Base-by-base conservation (phyloP, 2,113 vertebrate genomes). In the Cygnus buccinator region DNA sequence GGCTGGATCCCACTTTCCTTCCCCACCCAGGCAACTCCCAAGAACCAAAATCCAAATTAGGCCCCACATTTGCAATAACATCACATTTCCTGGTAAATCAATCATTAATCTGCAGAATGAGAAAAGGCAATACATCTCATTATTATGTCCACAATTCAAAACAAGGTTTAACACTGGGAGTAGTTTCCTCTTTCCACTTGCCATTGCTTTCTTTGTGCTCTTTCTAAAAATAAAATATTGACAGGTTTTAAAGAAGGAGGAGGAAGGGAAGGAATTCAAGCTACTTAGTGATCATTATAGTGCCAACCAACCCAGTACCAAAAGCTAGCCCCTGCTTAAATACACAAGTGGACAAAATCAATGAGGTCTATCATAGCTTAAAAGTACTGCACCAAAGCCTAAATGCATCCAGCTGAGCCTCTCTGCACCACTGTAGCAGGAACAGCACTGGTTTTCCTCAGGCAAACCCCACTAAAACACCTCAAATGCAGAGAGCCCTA, bases 11-110 rank as follows among this genome's bases (percentile, higher is more conserved):
- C 67, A 54, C 70, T 95, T 96, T 92, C 77, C 54, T 93, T 96
- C 89, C 57, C 92, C 73, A 89, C 80, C 83, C 92, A 91, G 92
- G 77, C 90, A 92, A 95, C 95, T 90, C 80, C 86, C 92, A 84
- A 82, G 86, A 70, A 96, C 76, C 35, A 79, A 84, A 90, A 88
- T 86, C 86, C 68, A 75, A 82, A 93, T 94, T 44, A 92, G 66
- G 68, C 73, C 39, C 54, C 89, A 66, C 73, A 66, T 93, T 95
- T 93, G 71, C 72, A 95, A 96, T 92, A 93, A 87, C 91, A 92
- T 20, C 73, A 76, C 50, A 89, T 93, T 93, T 96, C 86, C 92
- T 96, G 89, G 54, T 92, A 72, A 87, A 95, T 93, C 86, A 87
- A 79, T 95, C 86, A 72, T 84, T 81, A 68, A 58, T 84, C 61